Conservation (phyloP, 2,888 invertebrate species). For the Neoitamus cyanurus region DNA sequence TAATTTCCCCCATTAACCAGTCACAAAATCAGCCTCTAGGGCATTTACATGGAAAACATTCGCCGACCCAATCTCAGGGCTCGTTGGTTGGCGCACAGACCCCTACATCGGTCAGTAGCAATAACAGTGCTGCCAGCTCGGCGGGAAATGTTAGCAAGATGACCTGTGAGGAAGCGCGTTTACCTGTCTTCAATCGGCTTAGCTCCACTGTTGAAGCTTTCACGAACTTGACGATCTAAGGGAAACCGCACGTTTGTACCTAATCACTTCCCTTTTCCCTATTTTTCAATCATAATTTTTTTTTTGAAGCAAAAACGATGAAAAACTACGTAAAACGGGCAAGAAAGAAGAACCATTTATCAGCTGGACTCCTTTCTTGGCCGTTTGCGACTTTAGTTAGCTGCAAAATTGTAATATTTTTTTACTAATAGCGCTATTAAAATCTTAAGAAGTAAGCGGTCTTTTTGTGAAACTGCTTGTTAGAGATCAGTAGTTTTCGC, state of each 20-base stretch:
- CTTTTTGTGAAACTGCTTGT: background rate
- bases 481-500: background rate
- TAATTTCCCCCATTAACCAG: slow-evolving; percentile 43
- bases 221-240: slow-evolving; percentile 58
- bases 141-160: slow-evolving; percentile 6
- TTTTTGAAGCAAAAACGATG: background rate
- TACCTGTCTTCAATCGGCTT: slow-evolving; percentile 84
- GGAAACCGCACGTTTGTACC: background rate
- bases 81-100: background rate
- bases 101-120: background rate
- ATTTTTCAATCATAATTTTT: background rate
- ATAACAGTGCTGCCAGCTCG: background rate
- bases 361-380: background rate
- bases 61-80: background rate
- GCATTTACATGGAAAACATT: slow-evolving; percentile 17
- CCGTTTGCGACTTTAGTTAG: background rate
- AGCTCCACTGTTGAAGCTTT: slow-evolving; percentile 69
- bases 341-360: background rate
- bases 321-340: background rate
- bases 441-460: background rate
- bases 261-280: background rate
- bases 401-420: background rate
- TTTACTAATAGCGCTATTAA: background rate
- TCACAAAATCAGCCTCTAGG: background rate
- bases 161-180: slow-evolving; percentile 71